Percentiles rank a stretch among this genome's conserved stretches.
Conservation (phyloP, 1,140 invertebrate genomes). For the Mactra quadrangularis region DNA sequence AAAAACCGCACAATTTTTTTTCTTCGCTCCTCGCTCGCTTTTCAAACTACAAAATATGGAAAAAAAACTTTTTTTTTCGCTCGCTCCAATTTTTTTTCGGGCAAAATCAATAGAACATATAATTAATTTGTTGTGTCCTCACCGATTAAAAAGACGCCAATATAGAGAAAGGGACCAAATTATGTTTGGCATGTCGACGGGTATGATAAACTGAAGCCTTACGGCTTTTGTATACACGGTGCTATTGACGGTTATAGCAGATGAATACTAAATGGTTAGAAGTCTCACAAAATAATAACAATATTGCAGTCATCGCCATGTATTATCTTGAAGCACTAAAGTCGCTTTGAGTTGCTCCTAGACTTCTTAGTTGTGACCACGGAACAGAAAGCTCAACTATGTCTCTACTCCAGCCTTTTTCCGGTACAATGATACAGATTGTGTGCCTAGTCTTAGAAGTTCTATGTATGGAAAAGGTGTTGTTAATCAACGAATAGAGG, state of each 20-base stretch:
- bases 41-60: too few relatives aligned
- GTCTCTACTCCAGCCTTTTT: slow-evolving; percentile 26
- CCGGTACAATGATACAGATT: slow-evolving; percentile 21
- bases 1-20: too few relatives aligned
- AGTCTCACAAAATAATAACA: slow-evolving; percentile 28
- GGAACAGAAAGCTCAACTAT: slow-evolving; percentile 39
- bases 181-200: slow-evolving; percentile 22
- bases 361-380: slow-evolving; percentile 17
- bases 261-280: slow-evolving; percentile 30
- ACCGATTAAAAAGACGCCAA: too few relatives aligned
- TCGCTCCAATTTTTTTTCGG: too few relatives aligned
- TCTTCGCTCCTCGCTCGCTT: too few relatives aligned
- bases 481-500: slow-evolving; percentile 18
- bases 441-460: slow-evolving; percentile 11
- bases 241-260: slow-evolving; percentile 42
- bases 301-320: slow-evolving; percentile 27
- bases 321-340: slow-evolving; percentile 44
- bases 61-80: too few relatives aligned
- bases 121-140: too few relatives aligned
- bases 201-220: slow-evolving; percentile 38
- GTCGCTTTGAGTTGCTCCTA: not conserved
- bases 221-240: slow-evolving; percentile 41
- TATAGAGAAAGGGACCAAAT: slow-evolving; percentile 16
- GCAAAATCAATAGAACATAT: too few relatives aligned
- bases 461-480: slow-evolving; percentile 30